Percentiles rank a stretch among this genome's conserved stretches.
These are phyloP conservation scores for Acestrorhynchus altus DNA, from an alignment of 2,797 vertebrate species.

Conservation along the genomic window DNA sequence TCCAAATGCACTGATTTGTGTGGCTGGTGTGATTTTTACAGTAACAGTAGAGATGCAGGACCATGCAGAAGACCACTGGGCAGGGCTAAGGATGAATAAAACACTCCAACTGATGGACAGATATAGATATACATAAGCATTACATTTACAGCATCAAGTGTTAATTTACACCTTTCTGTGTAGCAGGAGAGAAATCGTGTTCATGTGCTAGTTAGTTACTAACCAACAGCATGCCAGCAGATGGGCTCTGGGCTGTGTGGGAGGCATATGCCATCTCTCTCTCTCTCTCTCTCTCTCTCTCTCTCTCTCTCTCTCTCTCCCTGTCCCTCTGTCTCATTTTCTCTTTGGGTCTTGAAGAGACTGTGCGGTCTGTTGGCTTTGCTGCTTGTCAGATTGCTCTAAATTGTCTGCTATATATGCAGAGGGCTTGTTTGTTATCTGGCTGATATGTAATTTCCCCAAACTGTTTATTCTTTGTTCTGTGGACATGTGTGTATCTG, in stretches of 20 bases:
- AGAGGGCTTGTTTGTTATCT: slow-evolving; percentile 57
- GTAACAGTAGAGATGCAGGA: background rate
- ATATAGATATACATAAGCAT: slow-evolving; percentile 36
- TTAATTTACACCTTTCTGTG: slow-evolving; percentile 56
- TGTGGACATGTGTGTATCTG: background rate
- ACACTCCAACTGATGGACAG: slow-evolving; percentile 30
- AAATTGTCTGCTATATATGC: slow-evolving; percentile 52
- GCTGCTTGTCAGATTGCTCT: slow-evolving; percentile 44
- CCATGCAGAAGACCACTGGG: background rate
- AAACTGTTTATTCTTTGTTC: slow-evolving; percentile 48
- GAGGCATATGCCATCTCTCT: slow-evolving; percentile 61
- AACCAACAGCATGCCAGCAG: slow-evolving; percentile 61
- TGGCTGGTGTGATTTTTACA: background rate
- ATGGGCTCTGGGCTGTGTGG: slow-evolving; percentile 65
- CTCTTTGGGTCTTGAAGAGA: slow-evolving; percentile 43
- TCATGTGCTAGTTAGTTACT: slow-evolving; percentile 53
- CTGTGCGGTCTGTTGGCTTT: slow-evolving; percentile 55
- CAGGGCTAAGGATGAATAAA: slow-evolving; percentile 10
- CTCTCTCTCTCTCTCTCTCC: slow-evolving; percentile 23
- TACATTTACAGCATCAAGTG: slow-evolving; percentile 49
- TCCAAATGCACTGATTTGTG: background rate
- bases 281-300: slow-evolving; percentile 33
- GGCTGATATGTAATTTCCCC: slow-evolving; percentile 44
- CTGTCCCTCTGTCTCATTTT: slow-evolving; percentile 20
- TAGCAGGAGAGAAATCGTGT: slow-evolving; percentile 51